phyloP scores from a whole-genome alignment of 1,140 invertebrate species.

The Contarinia nasturtii region DNA sequence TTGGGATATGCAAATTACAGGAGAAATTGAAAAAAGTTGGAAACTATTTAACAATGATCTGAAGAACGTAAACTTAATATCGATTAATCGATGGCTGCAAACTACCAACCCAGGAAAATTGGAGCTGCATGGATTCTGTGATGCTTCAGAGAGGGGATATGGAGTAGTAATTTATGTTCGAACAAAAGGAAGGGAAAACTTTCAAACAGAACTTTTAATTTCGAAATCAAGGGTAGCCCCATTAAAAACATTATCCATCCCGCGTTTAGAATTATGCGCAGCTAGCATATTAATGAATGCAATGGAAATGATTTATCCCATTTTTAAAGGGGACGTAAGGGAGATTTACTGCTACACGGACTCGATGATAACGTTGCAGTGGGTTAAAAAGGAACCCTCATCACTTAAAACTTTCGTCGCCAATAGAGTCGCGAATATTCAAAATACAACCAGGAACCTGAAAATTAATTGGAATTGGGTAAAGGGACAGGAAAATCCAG shows the following conservation, averaged over 20 bases:
- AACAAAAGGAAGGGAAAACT: too few species aligned
- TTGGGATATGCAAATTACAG: slow-evolving; percentile 1
- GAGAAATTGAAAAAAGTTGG: background rate
- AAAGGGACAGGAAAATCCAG: slow-evolving; percentile 14
- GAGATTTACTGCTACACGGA: slow-evolving; percentile 11
- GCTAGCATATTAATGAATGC: slow-evolving; percentile 12
- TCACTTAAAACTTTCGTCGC: slow-evolving; percentile 12
- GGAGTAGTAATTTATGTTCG: slow-evolving; percentile 11
- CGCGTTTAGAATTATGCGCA: slow-evolving; percentile 17
- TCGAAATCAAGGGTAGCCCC: slow-evolving; percentile 23
- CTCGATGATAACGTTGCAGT: slow-evolving; percentile 16
- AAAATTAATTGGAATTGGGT: slow-evolving; percentile 13
- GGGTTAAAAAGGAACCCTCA: slow-evolving; percentile 10
- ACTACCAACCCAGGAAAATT: background rate
- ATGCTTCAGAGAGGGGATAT: slow-evolving; percentile 10
- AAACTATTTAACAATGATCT: background rate
- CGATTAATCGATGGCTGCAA: background rate
- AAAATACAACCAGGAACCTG: slow-evolving; percentile 7
- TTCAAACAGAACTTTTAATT: too few species aligned
- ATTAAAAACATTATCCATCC: slow-evolving; percentile 16
- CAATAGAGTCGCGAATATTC: slow-evolving; percentile 18
- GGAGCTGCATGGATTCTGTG: slow-evolving; percentile 11
- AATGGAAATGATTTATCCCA: slow-evolving; percentile 5
- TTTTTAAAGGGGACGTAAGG: background rate
- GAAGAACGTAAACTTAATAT: background rate